phyloP scores from a whole-genome alignment of 2,113 vertebrate genomes.

The Megaceryle maxima region DNA sequence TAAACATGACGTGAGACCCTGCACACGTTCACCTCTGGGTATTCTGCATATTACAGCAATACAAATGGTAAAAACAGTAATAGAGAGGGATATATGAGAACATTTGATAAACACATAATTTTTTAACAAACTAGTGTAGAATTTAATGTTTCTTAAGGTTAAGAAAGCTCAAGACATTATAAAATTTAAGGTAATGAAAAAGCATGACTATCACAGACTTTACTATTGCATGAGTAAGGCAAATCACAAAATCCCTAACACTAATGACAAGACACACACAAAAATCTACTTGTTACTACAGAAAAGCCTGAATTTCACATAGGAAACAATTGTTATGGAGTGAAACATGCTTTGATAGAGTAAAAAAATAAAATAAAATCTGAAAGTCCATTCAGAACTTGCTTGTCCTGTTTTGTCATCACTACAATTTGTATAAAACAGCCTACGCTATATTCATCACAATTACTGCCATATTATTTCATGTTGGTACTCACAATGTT shows the following conservation, averaged over 20 bases:
- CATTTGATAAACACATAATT: neutral
- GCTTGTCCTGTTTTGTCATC: neutral
- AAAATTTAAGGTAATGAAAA: neutral
- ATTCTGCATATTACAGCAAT: neutral
- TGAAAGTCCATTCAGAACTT: neutral
- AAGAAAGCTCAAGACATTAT: neutral
- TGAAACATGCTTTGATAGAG: neutral
- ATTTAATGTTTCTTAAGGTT: neutral
- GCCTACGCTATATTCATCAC: neutral
- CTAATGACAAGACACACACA: neutral
- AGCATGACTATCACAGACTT: neutral
- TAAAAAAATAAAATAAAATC: neutral
- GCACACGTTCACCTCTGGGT: neutral
- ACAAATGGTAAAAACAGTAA: slow-evolving; percentile 6
- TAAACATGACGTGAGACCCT: neutral
- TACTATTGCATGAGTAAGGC: neutral
- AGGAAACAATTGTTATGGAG: neutral
- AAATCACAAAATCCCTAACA: neutral
- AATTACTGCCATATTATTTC: neutral
- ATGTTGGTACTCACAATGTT: neutral
- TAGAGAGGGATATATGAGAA: neutral
- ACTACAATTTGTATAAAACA: neutral
- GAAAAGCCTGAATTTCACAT: neutral
- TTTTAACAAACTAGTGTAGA: neutral
- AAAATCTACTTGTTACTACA: neutral